Evolutionary conservation across 1,140 invertebrate genomes (phyloP).

Genomic region (Drosophila sp.): DNA sequence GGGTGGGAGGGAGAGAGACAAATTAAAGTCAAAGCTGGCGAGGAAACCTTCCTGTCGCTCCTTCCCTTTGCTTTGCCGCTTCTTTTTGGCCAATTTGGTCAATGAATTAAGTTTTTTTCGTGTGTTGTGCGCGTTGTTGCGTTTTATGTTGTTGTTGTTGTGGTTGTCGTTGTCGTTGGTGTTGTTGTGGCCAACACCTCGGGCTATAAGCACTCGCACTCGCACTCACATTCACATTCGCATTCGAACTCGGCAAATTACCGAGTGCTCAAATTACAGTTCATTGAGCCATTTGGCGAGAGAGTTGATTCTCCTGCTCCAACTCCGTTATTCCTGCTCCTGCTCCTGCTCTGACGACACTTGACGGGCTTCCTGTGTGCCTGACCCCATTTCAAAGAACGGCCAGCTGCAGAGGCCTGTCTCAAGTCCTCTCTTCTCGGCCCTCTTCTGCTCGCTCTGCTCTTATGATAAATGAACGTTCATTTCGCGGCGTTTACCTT

Average conservation of each 20-base stretch:
- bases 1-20: conserved; percentile 2
- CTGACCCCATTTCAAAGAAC: conserved; percentile 36
- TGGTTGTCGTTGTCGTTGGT: conserved; percentile 22
- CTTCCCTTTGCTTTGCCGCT: conserved; percentile 26
- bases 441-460: not conserved
- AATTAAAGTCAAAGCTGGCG: conserved; percentile 15
- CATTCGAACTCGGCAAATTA: conserved; percentile 54
- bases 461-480: conserved; percentile 60
- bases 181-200: conserved; percentile 61
- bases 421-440: not conserved
- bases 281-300: conserved; percentile 77
- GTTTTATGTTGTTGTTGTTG: conserved; percentile 22
- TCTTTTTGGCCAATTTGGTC: conserved; percentile 52
- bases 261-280: conserved; percentile 76
- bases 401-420: conserved; percentile 33
- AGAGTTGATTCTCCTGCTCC: conserved; percentile 24
- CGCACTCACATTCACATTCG: conserved; percentile 24
- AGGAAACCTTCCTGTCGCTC: conserved; percentile 32
- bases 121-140: conserved; percentile 51
- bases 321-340: conserved; percentile 21
- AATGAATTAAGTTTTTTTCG: conserved; percentile 46
- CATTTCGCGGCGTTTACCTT: conserved; percentile 46
- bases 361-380: conserved; percentile 52
- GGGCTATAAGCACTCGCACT: conserved; percentile 40
- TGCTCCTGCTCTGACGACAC: conserved; percentile 41